Base-by-base conservation (phyloP, 2,797 vertebrate species). In the Mormyrus proboscirostris region DNA sequence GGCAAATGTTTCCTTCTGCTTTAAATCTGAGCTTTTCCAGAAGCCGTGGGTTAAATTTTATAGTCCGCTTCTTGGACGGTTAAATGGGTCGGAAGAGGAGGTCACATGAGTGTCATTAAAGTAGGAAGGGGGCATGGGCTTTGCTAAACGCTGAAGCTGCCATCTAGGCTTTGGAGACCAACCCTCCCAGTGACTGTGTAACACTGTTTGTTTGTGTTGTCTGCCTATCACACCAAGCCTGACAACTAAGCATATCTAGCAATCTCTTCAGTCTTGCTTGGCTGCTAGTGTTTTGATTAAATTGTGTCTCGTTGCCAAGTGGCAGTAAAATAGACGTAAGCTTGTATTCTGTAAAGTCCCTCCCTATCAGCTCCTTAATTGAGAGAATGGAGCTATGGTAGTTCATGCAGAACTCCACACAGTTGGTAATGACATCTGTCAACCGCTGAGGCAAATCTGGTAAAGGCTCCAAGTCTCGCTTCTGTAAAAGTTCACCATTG, bases 1-100 rank as follows among this genome's bases (percentile, higher is more conserved):
- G 41, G 91, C 94, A 94, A 9, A 94, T 93, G 94, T 95, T 95
- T 94, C 94, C 89, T 87, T 59, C 55, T n/a, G 86, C 93, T 95
- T 95, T 95, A 94, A 95, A 94, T 94, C 95, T 94, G 93, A 93
- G 93, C 94, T 89, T 87, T 89, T 89, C 93, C 93, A 92, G 93
- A 92, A 92, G 94, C 93, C 92, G 88, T 86, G 76, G 93, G 90
- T 85, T 90, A 88, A 22, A 87, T 92, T 92, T 92, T 10, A 85
- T 55, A 90, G 92, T 85, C 12, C 1, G 8, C 29, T 55, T 55
- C 53, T 51, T 47, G 62, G 57, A 25, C 84, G 44, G 59, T 55
- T 25, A 16, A 55, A 79, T n/a, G 88, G 88, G 88, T 89, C 59
- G 16, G 57, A 73, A 49, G 57, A 5, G 62, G 76, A 44, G 88